Evolutionary conservation across 2,888 invertebrate species (phyloP), one percentile per base, ranked within the genome.

Genomic region (Sisyra nigra): DNA sequence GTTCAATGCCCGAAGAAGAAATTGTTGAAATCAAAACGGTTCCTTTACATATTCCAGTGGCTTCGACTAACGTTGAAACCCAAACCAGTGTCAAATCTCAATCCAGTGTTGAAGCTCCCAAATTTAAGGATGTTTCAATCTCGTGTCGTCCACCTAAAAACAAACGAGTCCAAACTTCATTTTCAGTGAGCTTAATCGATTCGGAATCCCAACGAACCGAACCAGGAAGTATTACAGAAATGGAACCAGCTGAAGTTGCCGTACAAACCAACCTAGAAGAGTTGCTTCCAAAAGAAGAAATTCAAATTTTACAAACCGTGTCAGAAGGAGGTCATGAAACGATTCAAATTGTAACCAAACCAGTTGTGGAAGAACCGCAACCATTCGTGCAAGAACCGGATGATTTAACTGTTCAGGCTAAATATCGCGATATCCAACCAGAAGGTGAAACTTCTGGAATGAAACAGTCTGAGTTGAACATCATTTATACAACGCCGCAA

Each of bases 1-100:
- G 71, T 38, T 76, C 79, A 42, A 78, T 80, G 75, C 79, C 80
- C 2, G 76, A 79, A 57, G 79, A 80, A 60, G 70, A 77, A 52
- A 67, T 69, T 14, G 52, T 61, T 32, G 63, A 62, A 45, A 74
- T 72, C 34, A 24, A 24, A 24, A 24, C 7, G 7, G 7, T 7
- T 5, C 24, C 24, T 24, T 7, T 5, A 24, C 24, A 24, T 5
- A 24, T 24, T 24, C 24, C 24, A 3, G 24, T 24, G 3, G 7
- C 24, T 24, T 24, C 24, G 7, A 24, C 24, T 24, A 3, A 24
- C 24, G 24, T 24, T 24, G 76, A 79, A 59, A 79, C 79, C 7
- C 80, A 80, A 61, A 80, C 80, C 3, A 58, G 63, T 45, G 55
- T 68, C 6, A 64, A 66, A 19, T 51, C 58, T 10, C 33, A 42